A percentile compares a stretch with the other conserved stretches of the same genome.
phyloP scores from a whole-genome alignment of 2,888 invertebrate genomes.

The Campoplex capitator region DNA sequence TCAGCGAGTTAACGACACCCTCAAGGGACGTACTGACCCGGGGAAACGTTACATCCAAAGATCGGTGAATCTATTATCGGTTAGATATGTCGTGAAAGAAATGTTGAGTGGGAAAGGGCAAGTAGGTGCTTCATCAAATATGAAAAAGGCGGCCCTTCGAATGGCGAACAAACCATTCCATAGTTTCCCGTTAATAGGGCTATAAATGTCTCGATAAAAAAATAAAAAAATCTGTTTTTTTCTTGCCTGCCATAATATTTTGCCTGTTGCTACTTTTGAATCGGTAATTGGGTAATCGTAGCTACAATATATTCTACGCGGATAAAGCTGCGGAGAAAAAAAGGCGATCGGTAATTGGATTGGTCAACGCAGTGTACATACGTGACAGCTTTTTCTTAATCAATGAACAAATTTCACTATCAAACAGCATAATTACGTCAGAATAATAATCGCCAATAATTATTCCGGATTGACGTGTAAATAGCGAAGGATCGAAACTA shows the following conservation, averaged over 20 bases:
- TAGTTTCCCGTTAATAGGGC: conserved; percentile 16
- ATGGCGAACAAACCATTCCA: not conserved
- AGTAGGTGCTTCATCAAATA: conserved; percentile 2
- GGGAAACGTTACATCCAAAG: conserved; percentile 12
- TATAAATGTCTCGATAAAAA: conserved; percentile 21
- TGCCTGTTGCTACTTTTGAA: not conserved
- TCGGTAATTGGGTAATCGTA: not conserved
- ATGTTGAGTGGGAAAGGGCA: conserved; percentile 8
- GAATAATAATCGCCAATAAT: not conserved
- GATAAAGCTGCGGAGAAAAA: not conserved
- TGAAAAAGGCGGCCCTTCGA: not conserved
- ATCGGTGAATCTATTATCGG: conserved; percentile 51
- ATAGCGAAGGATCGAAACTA: not conserved
- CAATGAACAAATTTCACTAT: not conserved
- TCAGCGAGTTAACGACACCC: conserved; percentile 41
- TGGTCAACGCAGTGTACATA: not conserved
- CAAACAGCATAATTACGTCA: not conserved
- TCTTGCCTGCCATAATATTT: not conserved
- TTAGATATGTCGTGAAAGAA: conserved; percentile 18
- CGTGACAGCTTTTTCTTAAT: not conserved
- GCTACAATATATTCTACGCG: not conserved
- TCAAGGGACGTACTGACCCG: conserved; percentile 34
- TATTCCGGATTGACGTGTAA: not conserved
- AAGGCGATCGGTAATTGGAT: not conserved
- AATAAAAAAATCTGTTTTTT: not conserved